Evolutionary conservation across 2,113 vertebrate species (phyloP).

Genomic region (Sisor rabdophorus): DNA sequence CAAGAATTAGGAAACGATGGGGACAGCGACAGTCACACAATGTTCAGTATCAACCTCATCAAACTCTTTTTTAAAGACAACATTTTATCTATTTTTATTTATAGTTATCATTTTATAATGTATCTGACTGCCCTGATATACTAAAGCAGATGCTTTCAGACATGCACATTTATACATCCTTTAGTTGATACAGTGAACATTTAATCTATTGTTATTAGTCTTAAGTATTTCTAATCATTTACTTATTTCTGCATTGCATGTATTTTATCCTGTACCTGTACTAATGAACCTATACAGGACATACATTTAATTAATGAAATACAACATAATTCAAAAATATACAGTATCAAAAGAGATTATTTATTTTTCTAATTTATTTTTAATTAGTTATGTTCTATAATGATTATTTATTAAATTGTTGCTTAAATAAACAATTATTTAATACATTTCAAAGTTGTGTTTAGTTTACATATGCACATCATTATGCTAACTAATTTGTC

Average conservation of each 20-base stretch:
- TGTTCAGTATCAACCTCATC: constrained; percentile 19
- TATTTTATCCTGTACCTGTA: constrained; percentile 1
- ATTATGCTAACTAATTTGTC: not conserved
- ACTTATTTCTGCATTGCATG: not conserved
- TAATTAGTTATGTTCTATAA: not conserved
- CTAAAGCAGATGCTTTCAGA: not conserved
- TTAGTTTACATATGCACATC: constrained; percentile 17
- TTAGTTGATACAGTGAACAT: not conserved
- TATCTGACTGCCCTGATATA: not conserved
- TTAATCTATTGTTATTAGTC: not conserved
- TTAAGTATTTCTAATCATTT: not conserved
- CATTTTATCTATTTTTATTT: not conserved
- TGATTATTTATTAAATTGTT: constrained; percentile 25
- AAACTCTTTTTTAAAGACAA: constrained; percentile 19
- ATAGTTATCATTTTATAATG: not conserved
- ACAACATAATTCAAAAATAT: not conserved
- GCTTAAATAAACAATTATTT: not conserved
- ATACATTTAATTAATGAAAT: not conserved
- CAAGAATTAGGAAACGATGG: constrained; percentile 8
- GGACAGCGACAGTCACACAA: not conserved
- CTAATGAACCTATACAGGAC: not conserved
- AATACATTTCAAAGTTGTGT: constrained; percentile 17
- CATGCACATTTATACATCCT: not conserved
- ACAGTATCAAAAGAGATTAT: not conserved
- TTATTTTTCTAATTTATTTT: constrained; percentile 27